Evolutionary conservation across 37 sponge, comb jelly and placozoan genomes (phyloP).

Genomic region (Theonella swinhoei): DNA sequence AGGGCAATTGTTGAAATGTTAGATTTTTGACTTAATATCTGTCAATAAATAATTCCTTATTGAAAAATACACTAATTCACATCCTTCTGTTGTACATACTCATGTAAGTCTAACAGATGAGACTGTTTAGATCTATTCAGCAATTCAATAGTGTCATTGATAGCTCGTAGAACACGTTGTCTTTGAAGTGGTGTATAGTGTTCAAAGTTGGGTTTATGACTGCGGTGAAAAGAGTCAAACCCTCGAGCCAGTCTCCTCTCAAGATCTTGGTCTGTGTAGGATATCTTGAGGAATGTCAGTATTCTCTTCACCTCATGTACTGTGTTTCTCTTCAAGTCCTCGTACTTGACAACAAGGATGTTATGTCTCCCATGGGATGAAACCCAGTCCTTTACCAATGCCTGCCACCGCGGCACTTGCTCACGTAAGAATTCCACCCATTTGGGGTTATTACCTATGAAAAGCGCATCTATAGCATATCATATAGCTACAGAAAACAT

Average conservation of each 20-base stretch:
- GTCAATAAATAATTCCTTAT: too few relatives aligned
- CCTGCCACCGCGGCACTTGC: neutral
- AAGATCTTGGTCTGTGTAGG: conserved; percentile 33
- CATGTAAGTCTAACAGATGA: neutral
- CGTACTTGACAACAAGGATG: conserved; percentile 48
- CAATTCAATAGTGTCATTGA: neutral
- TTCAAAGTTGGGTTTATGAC: conserved; percentile 18
- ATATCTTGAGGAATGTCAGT: conserved; percentile 41
- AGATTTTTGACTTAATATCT: too few relatives aligned
- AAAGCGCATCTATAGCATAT: neutral
- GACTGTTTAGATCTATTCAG: neutral
- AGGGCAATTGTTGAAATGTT: too few relatives aligned
- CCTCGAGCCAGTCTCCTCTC: neutral
- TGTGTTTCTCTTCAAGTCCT: conserved; percentile 35
- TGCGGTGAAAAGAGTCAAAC: conserved; percentile 6
- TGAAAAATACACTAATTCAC: too few relatives aligned
- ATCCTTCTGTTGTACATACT: neutral
- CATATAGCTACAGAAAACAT: neutral
- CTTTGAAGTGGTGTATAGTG: conserved; percentile 34
- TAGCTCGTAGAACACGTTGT: neutral
- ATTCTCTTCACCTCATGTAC: conserved; percentile 32
- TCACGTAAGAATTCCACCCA: conserved; percentile 30
- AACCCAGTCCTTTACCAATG: conserved; percentile 22
- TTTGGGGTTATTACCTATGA: neutral
- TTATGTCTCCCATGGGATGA: neutral